phyloP scores from a whole-genome alignment of 2,113 vertebrate genomes.

The Talpa occidentalis region DNA sequence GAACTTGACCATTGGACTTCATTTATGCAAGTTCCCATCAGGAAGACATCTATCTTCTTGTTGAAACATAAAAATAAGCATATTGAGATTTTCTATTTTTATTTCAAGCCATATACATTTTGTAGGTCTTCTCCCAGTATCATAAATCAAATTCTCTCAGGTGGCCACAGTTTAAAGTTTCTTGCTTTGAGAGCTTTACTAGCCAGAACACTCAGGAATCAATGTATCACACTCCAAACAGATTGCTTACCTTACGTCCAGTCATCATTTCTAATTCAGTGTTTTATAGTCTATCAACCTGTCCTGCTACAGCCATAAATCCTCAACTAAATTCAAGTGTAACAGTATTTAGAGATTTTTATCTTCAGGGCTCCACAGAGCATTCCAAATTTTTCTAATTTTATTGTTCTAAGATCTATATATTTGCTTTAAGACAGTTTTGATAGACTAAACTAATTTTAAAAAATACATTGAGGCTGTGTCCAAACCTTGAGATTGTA shows the following conservation, averaged over 20 bases:
- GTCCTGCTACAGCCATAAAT: slow-evolving; percentile 77
- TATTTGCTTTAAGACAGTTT: slow-evolving; percentile 65
- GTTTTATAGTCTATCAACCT: slow-evolving; percentile 41
- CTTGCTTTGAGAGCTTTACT: slow-evolving; percentile 18
- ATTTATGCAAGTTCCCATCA: background rate
- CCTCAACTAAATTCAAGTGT: slow-evolving; percentile 58
- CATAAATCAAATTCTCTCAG: background rate
- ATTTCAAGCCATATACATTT: background rate
- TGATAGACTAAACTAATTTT: slow-evolving; percentile 49
- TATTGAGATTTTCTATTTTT: background rate
- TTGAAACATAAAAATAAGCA: slow-evolving; percentile 23
- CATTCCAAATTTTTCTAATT: slow-evolving; percentile 66
- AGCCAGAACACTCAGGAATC: background rate
- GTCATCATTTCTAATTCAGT: slow-evolving; percentile 62
- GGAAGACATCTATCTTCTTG: background rate
- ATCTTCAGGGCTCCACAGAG: slow-evolving; percentile 54
- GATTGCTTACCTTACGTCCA: background rate
- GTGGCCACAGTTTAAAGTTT: background rate
- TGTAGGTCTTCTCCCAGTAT: slow-evolving; percentile 40
- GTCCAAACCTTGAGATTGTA: slow-evolving; percentile 72
- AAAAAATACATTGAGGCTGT: background rate
- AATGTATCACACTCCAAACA: background rate
- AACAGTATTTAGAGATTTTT: slow-evolving; percentile 77
- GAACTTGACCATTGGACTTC: background rate
- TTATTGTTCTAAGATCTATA: slow-evolving; percentile 62